Evolutionary conservation across 2,888 invertebrate species (phyloP).

Genomic region (Acronicta aceris): DNA sequence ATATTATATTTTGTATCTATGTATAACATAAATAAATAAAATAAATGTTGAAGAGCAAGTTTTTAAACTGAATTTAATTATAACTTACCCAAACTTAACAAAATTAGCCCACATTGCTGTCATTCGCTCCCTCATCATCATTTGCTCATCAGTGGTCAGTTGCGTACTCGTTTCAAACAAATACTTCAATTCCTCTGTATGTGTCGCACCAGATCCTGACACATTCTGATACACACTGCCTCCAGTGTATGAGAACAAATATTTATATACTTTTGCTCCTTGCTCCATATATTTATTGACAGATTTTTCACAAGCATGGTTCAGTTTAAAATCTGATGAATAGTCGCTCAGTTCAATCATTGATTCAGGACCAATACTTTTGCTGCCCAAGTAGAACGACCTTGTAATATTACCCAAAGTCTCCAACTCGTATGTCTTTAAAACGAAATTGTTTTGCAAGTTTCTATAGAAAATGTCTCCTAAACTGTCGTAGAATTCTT

Average conservation of each 20-base stretch:
- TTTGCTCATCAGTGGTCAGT: slow-evolving; percentile 58
- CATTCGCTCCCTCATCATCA: slow-evolving; percentile 64
- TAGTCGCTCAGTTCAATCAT: slow-evolving; percentile 63
- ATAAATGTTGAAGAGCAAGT: too few relatives aligned
- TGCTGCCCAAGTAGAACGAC: slow-evolving; percentile 61
- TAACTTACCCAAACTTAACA: slow-evolving; percentile 69
- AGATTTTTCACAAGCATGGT: slow-evolving; percentile 64
- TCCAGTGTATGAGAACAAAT: slow-evolving; percentile 66
- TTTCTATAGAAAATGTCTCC: slow-evolving; percentile 30
- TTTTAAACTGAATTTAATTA: too few relatives aligned
- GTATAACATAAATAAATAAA: too few relatives aligned
- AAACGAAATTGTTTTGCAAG: slow-evolving; percentile 22
- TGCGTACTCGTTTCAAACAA: slow-evolving; percentile 52
- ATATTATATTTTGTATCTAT: too few relatives aligned
- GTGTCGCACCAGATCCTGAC: slow-evolving; percentile 63
- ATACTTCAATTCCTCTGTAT: slow-evolving; percentile 66
- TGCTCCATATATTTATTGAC: slow-evolving; percentile 62
- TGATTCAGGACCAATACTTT: slow-evolving; percentile 56
- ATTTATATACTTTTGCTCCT: slow-evolving; percentile 60
- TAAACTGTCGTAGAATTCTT: slow-evolving; percentile 46
- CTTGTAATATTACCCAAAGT: slow-evolving; percentile 50
- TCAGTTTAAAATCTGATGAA: slow-evolving; percentile 60
- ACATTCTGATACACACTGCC: slow-evolving; percentile 58
- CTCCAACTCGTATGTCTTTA: slow-evolving; percentile 40
- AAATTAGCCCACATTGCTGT: slow-evolving; percentile 72